Conservation (phyloP, 35 echinoderm and acorn worm genomes). For the Eucidaris tribuloides region DNA sequence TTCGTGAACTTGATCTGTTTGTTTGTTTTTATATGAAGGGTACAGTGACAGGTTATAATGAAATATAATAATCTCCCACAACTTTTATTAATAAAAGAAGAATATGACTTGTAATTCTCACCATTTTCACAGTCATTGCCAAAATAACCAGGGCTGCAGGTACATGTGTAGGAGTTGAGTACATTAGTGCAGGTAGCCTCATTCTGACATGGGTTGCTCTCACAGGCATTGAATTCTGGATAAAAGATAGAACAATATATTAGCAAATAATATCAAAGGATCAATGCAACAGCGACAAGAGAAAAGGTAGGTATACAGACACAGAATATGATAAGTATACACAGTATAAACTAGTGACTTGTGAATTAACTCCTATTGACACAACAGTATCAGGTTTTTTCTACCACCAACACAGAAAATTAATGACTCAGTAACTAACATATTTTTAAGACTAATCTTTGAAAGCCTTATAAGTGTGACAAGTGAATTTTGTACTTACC, state of each 20-base stretch:
- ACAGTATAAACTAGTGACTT: background rate
- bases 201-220: constrained; percentile 53
- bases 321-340: background rate
- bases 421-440: too few relatives aligned
- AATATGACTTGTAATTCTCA: too few relatives aligned
- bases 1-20: too few relatives aligned
- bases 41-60: too few relatives aligned
- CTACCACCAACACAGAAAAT: too few relatives aligned
- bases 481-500: constrained; percentile 49
- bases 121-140: constrained; percentile 63
- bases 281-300: background rate
- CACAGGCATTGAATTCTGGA: constrained; percentile 33
- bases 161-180: constrained; percentile 45
- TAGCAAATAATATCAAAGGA: background rate
- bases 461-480: too few relatives aligned
- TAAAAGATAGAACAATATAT: background rate
- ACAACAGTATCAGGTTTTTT: background rate
- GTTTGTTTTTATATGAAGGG: too few relatives aligned
- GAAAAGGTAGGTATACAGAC: background rate
- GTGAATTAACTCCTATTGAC: background rate
- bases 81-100: too few relatives aligned
- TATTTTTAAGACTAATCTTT: too few relatives aligned
- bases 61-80: too few relatives aligned
- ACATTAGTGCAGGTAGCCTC: constrained; percentile 50
- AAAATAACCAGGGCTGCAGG: constrained; percentile 40